Evolutionary conservation across 2,113 vertebrate genomes (phyloP).

Genomic region (Gnathonemus echidnorhynchus): DNA sequence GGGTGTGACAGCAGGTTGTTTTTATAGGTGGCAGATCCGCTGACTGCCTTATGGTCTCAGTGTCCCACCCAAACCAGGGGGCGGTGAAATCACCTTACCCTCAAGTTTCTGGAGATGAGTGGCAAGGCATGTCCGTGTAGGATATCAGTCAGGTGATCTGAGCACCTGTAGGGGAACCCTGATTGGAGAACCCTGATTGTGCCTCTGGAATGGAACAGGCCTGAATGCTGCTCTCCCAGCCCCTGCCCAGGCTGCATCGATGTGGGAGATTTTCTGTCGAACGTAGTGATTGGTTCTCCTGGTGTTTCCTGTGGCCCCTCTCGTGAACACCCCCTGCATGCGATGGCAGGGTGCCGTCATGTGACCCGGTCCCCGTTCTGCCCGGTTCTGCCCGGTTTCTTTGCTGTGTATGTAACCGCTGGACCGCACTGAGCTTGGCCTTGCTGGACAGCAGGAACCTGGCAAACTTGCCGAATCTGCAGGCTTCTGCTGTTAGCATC

Average conservation of each 20-base stretch:
- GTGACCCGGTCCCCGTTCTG: neutral
- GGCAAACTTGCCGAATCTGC: neutral
- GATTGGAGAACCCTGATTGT: neutral
- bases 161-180: neutral
- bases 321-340: too few species aligned
- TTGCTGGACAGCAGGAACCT: neutral
- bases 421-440: neutral
- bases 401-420: neutral
- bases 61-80: neutral
- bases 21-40: neutral
- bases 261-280: neutral
- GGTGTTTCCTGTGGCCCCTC: neutral
- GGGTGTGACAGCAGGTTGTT: neutral
- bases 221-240: neutral
- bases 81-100: neutral
- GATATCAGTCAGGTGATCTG: neutral
- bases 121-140: neutral
- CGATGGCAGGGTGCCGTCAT: too few species aligned
- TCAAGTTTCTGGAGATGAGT: neutral
- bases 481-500: neutral
- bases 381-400: neutral
- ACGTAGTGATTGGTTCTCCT: neutral
- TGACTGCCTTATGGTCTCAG: neutral
- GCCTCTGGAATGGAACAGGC: neutral
- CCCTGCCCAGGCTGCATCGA: neutral